These are phyloP conservation scores for Ashinkailepas kermadecensis DNA, from an alignment of 2,888 invertebrate genomes.

Conservation along the genomic window DNA sequence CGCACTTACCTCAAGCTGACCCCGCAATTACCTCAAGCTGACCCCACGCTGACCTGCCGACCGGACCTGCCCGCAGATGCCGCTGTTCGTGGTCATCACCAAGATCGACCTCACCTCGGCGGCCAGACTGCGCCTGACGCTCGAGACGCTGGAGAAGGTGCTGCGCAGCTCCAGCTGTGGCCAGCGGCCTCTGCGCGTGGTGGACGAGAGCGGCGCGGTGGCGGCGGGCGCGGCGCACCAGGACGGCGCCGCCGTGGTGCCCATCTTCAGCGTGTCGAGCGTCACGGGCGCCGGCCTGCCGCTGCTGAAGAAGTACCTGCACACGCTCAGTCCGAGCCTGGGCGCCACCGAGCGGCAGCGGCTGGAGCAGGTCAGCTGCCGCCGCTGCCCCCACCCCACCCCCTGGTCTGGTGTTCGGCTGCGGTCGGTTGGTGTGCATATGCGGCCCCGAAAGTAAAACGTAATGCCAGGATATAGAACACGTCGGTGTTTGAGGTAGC, in stretches of 20 bases:
- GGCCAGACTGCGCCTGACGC: constrained; percentile 39
- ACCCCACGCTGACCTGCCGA: background rate
- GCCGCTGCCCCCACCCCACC: too few species aligned
- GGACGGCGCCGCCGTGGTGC: constrained; percentile 56
- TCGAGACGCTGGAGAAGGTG: constrained; percentile 53
- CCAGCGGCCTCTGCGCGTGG: background rate
- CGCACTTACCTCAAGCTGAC: background rate
- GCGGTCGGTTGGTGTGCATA: too few species aligned
- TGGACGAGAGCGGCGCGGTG: background rate
- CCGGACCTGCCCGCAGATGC: constrained; percentile 43
- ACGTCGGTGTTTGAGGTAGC: too few species aligned
- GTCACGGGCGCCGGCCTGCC: constrained; percentile 79
- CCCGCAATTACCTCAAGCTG: background rate
- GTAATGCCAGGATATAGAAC: too few species aligned
- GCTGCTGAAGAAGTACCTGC: constrained; percentile 74
- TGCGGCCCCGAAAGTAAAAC: too few species aligned
- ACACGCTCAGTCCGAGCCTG: constrained; percentile 63
- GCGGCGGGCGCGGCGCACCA: constrained; percentile 41
- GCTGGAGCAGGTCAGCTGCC: constrained; percentile 52
- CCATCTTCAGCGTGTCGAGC: constrained; percentile 82
- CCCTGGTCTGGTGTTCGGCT: too few species aligned
- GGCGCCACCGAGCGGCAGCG: constrained; percentile 58
- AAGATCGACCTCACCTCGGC: constrained; percentile 93
- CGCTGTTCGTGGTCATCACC: constrained; percentile 93
- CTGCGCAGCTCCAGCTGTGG: constrained; percentile 59